Evolutionary conservation across 2,888 invertebrate genomes (phyloP).

Genomic region (Arenicola marina): DNA sequence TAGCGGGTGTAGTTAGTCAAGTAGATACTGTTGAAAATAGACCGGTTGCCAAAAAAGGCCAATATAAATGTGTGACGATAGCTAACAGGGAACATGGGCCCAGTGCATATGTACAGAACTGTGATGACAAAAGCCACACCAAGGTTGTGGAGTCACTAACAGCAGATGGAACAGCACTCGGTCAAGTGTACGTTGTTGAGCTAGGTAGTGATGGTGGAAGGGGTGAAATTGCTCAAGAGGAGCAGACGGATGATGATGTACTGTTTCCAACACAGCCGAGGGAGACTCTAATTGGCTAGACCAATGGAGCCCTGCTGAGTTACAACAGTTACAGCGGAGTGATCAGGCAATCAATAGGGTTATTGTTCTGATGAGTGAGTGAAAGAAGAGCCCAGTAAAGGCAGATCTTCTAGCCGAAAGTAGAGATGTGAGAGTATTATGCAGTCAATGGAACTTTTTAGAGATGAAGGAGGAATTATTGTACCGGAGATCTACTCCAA

Average conservation of each 20-base stretch:
- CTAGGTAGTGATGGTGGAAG: no score
- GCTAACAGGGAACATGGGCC: no score
- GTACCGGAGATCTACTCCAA: constrained; percentile 1
- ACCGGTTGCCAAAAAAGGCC: no score
- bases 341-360: background rate
- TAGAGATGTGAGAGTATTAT: background rate
- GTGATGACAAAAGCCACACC: no score
- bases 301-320: background rate
- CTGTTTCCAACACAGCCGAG: background rate
- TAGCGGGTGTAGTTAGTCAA: background rate
- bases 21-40: background rate
- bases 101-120: no score
- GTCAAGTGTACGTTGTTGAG: no score
- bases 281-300: background rate
- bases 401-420: background rate
- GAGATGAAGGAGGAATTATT: background rate
- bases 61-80: no score
- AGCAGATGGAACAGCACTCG: no score
- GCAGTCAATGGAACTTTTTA: background rate
- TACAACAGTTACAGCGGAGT: background rate
- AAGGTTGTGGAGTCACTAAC: no score
- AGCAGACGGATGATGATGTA: no score
- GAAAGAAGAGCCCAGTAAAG: background rate
- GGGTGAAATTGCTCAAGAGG: no score
- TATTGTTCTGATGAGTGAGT: background rate